A percentile compares a stretch with the other conserved stretches of the same genome.
phyloP scores from a whole-genome alignment of 2,888 invertebrate species.

The Malacosoma neustria region DNA sequence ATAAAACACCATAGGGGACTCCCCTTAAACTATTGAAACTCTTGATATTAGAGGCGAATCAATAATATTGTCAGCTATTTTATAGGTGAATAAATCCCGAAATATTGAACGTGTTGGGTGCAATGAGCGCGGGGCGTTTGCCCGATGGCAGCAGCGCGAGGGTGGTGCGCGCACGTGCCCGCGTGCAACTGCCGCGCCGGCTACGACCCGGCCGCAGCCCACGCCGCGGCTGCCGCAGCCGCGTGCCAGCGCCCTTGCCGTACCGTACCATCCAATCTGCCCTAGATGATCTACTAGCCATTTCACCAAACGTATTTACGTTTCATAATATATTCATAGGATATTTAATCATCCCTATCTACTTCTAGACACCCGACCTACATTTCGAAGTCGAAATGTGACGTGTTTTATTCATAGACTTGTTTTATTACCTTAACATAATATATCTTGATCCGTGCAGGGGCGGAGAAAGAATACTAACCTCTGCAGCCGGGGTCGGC shows the following conservation, averaged over 20 bases:
- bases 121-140: slow-evolving; percentile 33
- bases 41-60: no score
- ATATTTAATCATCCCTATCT: no score
- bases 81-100: slow-evolving; percentile 6
- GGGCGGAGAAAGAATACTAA: no score
- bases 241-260: slow-evolving; percentile 13
- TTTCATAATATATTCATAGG: not conserved
- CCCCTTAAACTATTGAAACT: no score
- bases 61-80: no score
- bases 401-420: no score
- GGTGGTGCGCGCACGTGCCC: slow-evolving; percentile 63
- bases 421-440: no score
- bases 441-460: no score
- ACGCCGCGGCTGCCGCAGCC: slow-evolving; percentile 36
- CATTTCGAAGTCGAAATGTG: no score
- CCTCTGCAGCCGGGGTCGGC: no score
- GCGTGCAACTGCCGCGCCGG: slow-evolving; percentile 63
- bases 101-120: slow-evolving; percentile 46
- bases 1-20: slow-evolving; percentile 10
- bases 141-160: slow-evolving; percentile 40
- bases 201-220: slow-evolving; percentile 47
- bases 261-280: slow-evolving; percentile 22
- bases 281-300: slow-evolving; percentile 26
- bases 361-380: not conserved
- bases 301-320: slow-evolving; percentile 14